These are phyloP conservation scores for Eucidaris tribuloides DNA, from an alignment of 35 echinoderm and acorn worm species.

Conservation along the genomic window DNA sequence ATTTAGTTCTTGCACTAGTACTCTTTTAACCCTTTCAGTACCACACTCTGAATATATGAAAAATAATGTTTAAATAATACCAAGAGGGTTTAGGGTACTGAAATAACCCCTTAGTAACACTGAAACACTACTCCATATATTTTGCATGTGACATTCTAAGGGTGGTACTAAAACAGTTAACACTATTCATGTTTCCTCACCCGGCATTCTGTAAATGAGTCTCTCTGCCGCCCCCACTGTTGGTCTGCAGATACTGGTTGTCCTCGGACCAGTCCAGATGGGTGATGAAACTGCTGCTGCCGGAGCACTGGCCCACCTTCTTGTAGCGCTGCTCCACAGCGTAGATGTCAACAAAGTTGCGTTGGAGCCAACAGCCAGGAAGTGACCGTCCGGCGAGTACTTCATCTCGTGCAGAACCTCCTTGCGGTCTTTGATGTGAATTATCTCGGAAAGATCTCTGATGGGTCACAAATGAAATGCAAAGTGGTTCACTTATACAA, in stretches of 20 bases:
- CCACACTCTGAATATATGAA: no score
- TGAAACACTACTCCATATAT: no score
- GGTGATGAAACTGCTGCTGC: slow-evolving; percentile 98
- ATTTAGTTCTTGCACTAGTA: no score
- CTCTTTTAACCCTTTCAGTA: no score
- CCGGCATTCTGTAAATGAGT: slow-evolving; percentile 95
- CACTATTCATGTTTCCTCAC: no score
- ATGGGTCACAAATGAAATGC: background rate
- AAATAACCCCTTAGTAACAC: no score
- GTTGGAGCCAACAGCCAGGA: slow-evolving; percentile 91
- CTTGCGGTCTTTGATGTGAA: slow-evolving; percentile 97
- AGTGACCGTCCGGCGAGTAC: slow-evolving; percentile 93
- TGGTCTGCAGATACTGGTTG: slow-evolving; percentile 94
- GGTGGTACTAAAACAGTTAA: no score
- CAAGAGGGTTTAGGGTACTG: no score
- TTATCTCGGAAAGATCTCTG: slow-evolving; percentile 94
- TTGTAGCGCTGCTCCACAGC: slow-evolving; percentile 85
- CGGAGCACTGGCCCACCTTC: slow-evolving; percentile 96
- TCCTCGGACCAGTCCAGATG: slow-evolving; percentile 97
- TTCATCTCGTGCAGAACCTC: slow-evolving; percentile 99
- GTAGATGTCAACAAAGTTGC: slow-evolving; percentile 98
- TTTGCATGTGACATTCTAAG: no score
- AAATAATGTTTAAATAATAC: no score
- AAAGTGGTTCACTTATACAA: background rate
- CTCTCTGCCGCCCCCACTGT: slow-evolving; percentile 98